Conservation (phyloP, 2,113 vertebrate genomes). For the Chionodraco myersi region DNA sequence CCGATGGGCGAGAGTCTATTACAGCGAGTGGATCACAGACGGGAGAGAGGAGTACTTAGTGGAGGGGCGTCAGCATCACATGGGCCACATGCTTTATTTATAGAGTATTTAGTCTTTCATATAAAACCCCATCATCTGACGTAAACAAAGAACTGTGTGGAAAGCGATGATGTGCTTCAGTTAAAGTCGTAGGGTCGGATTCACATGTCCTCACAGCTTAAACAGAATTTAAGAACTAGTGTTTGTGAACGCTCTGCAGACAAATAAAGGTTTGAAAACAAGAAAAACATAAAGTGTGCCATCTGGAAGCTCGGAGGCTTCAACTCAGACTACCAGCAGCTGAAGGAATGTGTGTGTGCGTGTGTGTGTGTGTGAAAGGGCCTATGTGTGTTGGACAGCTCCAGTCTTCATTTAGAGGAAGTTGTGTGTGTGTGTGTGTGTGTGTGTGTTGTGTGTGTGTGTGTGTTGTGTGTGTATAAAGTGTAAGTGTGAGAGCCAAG, state of each 20-base stretch:
- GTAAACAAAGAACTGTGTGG: too few species aligned
- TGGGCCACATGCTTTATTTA: not conserved
- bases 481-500: conserved; percentile 61
- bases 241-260: not conserved
- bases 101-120: not conserved
- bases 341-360: conserved; percentile 63
- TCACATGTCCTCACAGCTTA: too few species aligned
- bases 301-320: conserved; percentile 52
- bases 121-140: too few species aligned
- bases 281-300: conserved; percentile 30
- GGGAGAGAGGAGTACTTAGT: not conserved
- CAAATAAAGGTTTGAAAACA: conserved; percentile 43
- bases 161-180: too few species aligned
- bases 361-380: conserved; percentile 21
- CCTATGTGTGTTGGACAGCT: conserved; percentile 11
- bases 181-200: too few species aligned
- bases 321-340: conserved; percentile 38
- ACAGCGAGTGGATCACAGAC: conserved; percentile 21
- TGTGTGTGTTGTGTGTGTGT: conserved; percentile 50
- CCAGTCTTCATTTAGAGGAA: conserved; percentile 1
- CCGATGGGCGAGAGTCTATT: conserved; percentile 48
- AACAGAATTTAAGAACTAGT: not conserved
- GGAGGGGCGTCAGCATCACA: not conserved
- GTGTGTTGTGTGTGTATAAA: conserved; percentile 51
- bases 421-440: conserved; percentile 52